Evolutionary conservation across 2,888 invertebrate species (phyloP).

Genomic region (Tanypteryx hageni): DNA sequence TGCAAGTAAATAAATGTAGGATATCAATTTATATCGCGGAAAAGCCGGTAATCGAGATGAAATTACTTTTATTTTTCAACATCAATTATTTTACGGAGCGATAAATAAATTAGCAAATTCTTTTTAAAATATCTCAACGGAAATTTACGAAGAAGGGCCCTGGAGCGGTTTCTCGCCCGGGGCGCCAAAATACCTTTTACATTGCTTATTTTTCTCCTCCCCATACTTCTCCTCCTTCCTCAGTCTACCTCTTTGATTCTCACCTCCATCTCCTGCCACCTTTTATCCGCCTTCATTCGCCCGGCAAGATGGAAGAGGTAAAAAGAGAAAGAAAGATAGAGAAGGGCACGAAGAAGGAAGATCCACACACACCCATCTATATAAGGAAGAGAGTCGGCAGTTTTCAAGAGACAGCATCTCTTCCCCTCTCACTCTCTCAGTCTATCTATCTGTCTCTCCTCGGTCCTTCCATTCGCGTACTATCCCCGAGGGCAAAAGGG

Average conservation of each 20-base stretch:
- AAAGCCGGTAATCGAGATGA: too few relatives aligned
- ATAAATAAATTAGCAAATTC: too few relatives aligned
- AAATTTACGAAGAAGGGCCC: too few relatives aligned
- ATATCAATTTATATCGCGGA: too few relatives aligned
- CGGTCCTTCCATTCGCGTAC: background rate
- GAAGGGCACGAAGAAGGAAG: background rate
- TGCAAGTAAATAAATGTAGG: too few relatives aligned
- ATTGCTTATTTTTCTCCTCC: background rate
- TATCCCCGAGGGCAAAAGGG: background rate
- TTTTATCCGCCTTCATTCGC: too few relatives aligned
- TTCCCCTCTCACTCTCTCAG: background rate
- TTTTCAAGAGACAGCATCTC: background rate
- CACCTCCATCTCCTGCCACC: too few relatives aligned
- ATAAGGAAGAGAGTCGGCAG: conserved; percentile 2
- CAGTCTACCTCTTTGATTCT: background rate
- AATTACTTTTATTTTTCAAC: too few relatives aligned
- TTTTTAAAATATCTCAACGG: too few relatives aligned
- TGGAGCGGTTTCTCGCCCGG: too few relatives aligned
- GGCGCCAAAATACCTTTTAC: too few relatives aligned
- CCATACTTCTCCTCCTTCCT: background rate
- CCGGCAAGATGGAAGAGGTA: background rate
- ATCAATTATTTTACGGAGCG: too few relatives aligned
- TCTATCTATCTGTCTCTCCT: background rate
- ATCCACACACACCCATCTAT: background rate
- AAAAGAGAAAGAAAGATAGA: background rate